These are phyloP conservation scores for Lycocerus yunnanus DNA, from an alignment of 2,888 invertebrate species.

Conservation along the genomic window DNA sequence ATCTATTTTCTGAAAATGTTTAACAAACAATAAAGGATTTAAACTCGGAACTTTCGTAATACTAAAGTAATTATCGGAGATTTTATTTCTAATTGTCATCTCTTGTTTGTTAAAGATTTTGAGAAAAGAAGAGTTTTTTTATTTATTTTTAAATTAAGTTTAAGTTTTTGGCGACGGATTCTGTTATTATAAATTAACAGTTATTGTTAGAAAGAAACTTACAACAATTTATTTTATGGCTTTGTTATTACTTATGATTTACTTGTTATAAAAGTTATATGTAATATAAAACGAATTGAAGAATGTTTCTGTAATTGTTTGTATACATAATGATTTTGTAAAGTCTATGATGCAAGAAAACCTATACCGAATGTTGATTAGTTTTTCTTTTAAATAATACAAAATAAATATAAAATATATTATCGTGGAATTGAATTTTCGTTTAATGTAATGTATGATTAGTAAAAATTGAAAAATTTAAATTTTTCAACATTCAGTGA, in stretches of 20 bases:
- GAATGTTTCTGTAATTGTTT: slow-evolving; percentile 46
- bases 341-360: slow-evolving; percentile 49
- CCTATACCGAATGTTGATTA: slow-evolving; percentile 22
- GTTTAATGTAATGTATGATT: not conserved
- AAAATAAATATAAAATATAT: not conserved
- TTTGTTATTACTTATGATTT: not conserved
- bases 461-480: not conserved
- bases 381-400: not conserved
- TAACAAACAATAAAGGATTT: not conserved
- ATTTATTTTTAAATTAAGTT: too few species aligned
- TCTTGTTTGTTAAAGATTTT: not conserved
- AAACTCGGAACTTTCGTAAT: not conserved
- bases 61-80: not conserved
- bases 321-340: slow-evolving; percentile 53
- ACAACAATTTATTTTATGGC: not conserved
- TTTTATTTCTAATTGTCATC: not conserved
- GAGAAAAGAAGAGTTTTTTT: not conserved
- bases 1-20: not conserved
- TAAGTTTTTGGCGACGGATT: not conserved
- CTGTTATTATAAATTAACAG: not conserved
- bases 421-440: not conserved
- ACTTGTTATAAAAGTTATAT: not conserved
- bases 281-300: slow-evolving; percentile 18
- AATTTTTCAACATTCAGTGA: slow-evolving; percentile 24
- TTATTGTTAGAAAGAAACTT: not conserved